These are phyloP conservation scores for Ligdia adustata DNA, from an alignment of 2,888 invertebrate genomes.

Conservation along the genomic window DNA sequence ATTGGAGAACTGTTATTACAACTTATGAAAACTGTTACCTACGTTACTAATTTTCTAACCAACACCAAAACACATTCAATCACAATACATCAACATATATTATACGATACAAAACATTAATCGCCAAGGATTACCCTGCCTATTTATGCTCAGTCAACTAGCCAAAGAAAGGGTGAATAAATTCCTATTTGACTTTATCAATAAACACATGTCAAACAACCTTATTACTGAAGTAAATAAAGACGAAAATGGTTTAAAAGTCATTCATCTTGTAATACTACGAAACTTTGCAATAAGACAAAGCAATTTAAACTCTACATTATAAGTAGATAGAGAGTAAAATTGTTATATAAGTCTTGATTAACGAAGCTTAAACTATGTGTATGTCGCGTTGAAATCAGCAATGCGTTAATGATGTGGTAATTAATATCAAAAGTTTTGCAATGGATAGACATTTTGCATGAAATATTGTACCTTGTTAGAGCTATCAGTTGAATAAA, in stretches of 20 bases:
- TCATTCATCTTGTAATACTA: neutral
- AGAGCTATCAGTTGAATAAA: neutral
- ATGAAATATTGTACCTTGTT: conserved; percentile 22
- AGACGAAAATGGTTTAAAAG: conserved; percentile 27
- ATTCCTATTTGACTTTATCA: conserved; percentile 41
- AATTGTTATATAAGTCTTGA: conserved; percentile 28
- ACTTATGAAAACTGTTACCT: too few relatives aligned
- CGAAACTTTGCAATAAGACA: neutral
- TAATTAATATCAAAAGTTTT: conserved; percentile 66
- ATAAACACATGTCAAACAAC: conserved; percentile 2
- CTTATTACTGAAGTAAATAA: conserved; percentile 1
- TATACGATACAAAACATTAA: conserved; percentile 55
- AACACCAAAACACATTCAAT: conserved; percentile 18
- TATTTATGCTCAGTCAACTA: conserved; percentile 79
- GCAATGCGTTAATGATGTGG: conserved; percentile 72
- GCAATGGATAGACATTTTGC: too few relatives aligned
- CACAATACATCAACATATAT: conserved; percentile 37
- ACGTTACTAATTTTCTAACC: too few relatives aligned
- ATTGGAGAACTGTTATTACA: too few relatives aligned
- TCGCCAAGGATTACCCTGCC: conserved; percentile 69
- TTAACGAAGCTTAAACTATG: conserved; percentile 7
- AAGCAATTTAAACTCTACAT: conserved; percentile 5
- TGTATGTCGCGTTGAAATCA: conserved; percentile 66
- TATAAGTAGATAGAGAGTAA: neutral
- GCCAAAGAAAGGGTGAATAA: conserved; percentile 76